A percentile compares a stretch with the other conserved stretches of the same genome.
Evolutionary conservation across 1,140 invertebrate species (phyloP).

Genomic region (Polypedilum vanderplanki): DNA sequence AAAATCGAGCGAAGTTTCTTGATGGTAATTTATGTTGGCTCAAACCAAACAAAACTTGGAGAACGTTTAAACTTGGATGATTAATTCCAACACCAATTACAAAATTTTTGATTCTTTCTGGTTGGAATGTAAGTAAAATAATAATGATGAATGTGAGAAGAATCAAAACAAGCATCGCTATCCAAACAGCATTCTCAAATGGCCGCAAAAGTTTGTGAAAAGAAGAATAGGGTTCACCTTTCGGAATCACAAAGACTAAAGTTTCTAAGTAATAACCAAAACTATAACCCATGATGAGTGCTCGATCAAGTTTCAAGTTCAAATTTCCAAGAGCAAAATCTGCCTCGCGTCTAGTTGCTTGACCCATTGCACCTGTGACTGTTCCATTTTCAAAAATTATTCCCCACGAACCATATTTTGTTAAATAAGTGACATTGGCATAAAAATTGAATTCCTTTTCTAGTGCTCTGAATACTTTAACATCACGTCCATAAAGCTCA

Average conservation of each 20-base stretch:
- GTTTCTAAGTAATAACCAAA: neutral
- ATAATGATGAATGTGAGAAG: neutral
- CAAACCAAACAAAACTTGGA: neutral
- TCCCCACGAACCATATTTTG: neutral
- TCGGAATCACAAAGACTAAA: neutral
- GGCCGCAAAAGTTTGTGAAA: constrained; percentile 12
- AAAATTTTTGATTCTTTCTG: neutral
- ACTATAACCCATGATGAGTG: neutral
- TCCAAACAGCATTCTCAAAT: neutral
- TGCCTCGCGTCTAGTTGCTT: neutral
- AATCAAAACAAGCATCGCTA: neutral
- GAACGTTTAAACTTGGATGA: neutral
- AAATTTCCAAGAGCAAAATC: constrained; percentile 12
- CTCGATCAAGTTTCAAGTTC: neutral
- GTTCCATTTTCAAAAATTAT: neutral
- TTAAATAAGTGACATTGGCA: neutral
- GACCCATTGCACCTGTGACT: neutral
- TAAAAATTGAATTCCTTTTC: neutral
- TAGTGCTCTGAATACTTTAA: neutral
- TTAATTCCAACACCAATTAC: neutral
- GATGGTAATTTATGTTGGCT: neutral
- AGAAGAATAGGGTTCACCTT: neutral
- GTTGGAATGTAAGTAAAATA: neutral
- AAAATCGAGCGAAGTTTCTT: neutral
- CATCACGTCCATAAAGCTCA: constrained; percentile 1